Percentiles rank a stretch among this genome's conserved stretches.
These are phyloP conservation scores for Tiliacea citrago DNA, from an alignment of 2,888 invertebrate genomes.

Conservation along the genomic window DNA sequence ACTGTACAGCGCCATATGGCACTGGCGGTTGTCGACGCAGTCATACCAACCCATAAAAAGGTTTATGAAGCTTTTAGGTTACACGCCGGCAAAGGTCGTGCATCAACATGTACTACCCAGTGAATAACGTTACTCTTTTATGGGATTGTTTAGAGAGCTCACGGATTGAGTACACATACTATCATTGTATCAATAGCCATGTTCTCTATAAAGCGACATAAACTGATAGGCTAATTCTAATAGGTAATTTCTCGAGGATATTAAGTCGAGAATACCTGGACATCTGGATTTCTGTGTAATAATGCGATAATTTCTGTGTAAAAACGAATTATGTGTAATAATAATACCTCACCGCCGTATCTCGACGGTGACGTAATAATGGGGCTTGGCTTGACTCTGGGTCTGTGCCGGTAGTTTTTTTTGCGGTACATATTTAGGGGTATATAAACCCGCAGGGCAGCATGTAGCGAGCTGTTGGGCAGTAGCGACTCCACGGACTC, in stretches of 20 bases:
- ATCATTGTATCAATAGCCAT: constrained; percentile 23
- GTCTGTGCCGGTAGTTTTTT: too few species aligned
- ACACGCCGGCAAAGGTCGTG: constrained; percentile 75
- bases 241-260: constrained; percentile 15
- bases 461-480: too few species aligned
- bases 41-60: constrained; percentile 86
- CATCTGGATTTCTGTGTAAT: background rate
- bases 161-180: constrained; percentile 28
- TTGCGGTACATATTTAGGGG: too few species aligned
- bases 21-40: constrained; percentile 79
- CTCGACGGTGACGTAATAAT: too few species aligned
- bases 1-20: constrained; percentile 87
- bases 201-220: constrained; percentile 11
- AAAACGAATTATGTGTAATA: constrained; percentile 6
- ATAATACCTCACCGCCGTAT: too few species aligned
- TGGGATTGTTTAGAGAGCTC: constrained; percentile 54
- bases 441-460: too few species aligned
- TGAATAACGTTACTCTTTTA: constrained; percentile 55
- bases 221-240: constrained; percentile 15
- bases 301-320: background rate
- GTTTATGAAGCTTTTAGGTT: constrained; percentile 84
- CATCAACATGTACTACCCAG: constrained; percentile 52
- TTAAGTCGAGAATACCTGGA: constrained; percentile 9
- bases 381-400: too few species aligned
- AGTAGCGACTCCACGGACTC: too few species aligned